Evolutionary conservation across 2,888 invertebrate species (phyloP).

Genomic region (Odontomyia ornata): DNA sequence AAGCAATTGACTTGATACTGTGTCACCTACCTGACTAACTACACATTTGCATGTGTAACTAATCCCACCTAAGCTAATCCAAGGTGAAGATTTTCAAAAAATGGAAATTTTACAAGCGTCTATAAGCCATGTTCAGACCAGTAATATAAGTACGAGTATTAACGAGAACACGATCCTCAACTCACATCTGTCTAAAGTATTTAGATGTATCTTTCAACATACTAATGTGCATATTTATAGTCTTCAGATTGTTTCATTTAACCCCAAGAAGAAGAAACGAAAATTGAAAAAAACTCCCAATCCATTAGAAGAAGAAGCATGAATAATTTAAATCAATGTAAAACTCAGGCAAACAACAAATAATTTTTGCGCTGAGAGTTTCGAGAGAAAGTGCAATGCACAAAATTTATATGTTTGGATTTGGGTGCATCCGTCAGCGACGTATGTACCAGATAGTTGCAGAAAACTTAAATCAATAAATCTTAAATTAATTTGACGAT

Average conservation of each 20-base stretch:
- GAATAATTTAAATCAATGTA: background rate
- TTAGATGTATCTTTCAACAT: background rate
- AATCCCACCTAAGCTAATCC: background rate
- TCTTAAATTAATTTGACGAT: background rate
- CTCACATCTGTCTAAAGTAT: background rate
- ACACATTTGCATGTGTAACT: background rate
- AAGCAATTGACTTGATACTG: background rate
- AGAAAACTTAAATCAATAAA: background rate
- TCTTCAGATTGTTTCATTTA: background rate
- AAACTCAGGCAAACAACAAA: background rate
- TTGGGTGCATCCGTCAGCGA: background rate
- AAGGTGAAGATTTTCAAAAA: background rate
- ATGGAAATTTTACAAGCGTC: background rate
- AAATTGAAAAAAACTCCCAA: background rate
- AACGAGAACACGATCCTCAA: too few relatives aligned
- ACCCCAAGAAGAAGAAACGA: background rate
- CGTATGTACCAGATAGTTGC: background rate
- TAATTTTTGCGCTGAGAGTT: background rate
- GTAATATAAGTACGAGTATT: background rate
- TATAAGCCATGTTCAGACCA: background rate
- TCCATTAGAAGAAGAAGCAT: background rate
- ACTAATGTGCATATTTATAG: background rate
- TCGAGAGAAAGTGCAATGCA: background rate
- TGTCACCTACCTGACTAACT: background rate
- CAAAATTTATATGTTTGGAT: background rate